Conservation (phyloP, 2,113 vertebrate species). For the Gobiocypris rarus region DNA sequence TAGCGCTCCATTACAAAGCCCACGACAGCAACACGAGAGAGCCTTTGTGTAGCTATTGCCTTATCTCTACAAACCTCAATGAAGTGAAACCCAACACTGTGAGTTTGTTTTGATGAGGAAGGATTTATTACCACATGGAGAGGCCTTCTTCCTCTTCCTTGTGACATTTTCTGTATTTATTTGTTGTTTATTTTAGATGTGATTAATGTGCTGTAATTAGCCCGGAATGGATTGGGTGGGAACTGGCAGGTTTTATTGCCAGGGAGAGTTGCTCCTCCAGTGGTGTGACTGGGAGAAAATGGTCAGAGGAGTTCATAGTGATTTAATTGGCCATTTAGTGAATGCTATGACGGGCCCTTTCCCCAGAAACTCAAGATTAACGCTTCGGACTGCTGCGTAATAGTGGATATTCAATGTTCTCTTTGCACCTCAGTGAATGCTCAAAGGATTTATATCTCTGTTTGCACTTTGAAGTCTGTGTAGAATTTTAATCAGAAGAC, state of each 20-base stretch:
- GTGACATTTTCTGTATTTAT: slow-evolving; percentile 36
- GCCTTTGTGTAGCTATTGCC: slow-evolving; percentile 32
- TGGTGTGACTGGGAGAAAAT: slow-evolving; percentile 38
- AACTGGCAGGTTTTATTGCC: slow-evolving; percentile 40
- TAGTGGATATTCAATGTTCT: slow-evolving; percentile 25
- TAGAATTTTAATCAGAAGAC: neutral
- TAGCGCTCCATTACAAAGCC: slow-evolving; percentile 45
- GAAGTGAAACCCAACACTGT: neutral
- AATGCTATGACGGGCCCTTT: slow-evolving; percentile 19
- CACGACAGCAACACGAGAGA: slow-evolving; percentile 16
- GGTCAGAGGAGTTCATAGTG: slow-evolving; percentile 27
- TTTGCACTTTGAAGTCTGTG: neutral
- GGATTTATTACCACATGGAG: slow-evolving; percentile 35
- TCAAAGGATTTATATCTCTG: neutral
- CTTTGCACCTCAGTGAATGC: neutral
- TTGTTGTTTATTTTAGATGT: slow-evolving; percentile 45
- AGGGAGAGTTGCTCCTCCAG: neutral
- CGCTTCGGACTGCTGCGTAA: neutral
- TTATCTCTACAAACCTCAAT: slow-evolving; percentile 37
- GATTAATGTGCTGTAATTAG: slow-evolving; percentile 50
- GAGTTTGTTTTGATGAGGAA: slow-evolving; percentile 37
- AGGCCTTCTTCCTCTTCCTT: slow-evolving; percentile 16
- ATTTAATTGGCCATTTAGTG: slow-evolving; percentile 43
- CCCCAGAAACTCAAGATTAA: slow-evolving; percentile 30
- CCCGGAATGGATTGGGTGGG: slow-evolving; percentile 27